Conservation (phyloP, 2,113 vertebrate genomes). For the Carlito syrichta region DNA sequence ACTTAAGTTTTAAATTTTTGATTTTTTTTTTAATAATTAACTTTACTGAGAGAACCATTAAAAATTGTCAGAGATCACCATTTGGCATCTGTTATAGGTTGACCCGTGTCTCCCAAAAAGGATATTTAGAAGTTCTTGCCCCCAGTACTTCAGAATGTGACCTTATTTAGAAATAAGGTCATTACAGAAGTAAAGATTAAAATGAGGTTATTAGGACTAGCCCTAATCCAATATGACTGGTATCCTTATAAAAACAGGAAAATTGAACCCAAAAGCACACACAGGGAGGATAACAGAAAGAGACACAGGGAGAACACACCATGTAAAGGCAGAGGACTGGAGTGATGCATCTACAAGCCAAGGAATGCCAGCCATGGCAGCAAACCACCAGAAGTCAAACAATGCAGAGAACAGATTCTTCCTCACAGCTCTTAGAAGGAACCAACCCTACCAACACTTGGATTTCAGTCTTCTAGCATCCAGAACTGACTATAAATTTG, state of each 20-base stretch:
- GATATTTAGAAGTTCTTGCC: neutral
- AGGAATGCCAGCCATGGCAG: rapidly evolving
- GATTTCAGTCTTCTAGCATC: neutral
- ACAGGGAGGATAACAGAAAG: neutral
- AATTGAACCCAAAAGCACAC: neutral
- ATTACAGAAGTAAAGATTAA: neutral
- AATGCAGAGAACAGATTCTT: rapidly evolving
- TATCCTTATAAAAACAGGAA: neutral
- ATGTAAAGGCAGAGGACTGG: neutral
- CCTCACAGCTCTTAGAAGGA: neutral
- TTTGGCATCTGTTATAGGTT: neutral
- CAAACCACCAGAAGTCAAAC: too few relatives aligned
- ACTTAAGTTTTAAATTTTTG: neutral
- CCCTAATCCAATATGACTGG: neutral
- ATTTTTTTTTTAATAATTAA: neutral
- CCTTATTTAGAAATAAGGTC: neutral
- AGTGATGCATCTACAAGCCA: rapidly evolving
- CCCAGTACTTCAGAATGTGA: neutral
- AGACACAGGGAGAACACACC: rapidly evolving
- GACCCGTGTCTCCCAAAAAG: neutral
- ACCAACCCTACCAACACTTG: too few relatives aligned
- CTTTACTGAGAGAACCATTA: neutral
- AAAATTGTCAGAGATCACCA: neutral
- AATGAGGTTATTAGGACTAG: neutral
- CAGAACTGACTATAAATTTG: neutral